Conservation (phyloP, 2,888 invertebrate genomes). For the Argyresthia albistria region DNA sequence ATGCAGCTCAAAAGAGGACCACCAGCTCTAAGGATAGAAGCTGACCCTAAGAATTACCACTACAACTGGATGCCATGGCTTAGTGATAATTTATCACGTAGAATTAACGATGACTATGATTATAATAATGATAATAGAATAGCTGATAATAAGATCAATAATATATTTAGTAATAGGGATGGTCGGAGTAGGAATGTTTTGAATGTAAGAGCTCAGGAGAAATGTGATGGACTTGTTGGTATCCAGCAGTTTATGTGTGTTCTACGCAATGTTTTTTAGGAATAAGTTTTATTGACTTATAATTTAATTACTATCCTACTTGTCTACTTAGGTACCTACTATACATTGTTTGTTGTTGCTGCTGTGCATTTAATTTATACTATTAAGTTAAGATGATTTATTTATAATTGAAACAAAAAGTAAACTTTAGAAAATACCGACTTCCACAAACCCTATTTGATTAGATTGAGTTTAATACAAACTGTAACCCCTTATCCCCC, state of each 20-base stretch:
- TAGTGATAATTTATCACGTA: slow-evolving; percentile 7
- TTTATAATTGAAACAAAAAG: too few species aligned
- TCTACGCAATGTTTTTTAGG: slow-evolving; percentile 41
- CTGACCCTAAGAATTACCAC: slow-evolving; percentile 80
- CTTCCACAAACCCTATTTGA: too few species aligned
- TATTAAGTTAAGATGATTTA: too few species aligned
- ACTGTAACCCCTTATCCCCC: too few species aligned
- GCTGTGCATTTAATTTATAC: too few species aligned
- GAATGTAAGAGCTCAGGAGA: slow-evolving; percentile 21
- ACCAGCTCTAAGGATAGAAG: slow-evolving; percentile 59
- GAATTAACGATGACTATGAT: not conserved
- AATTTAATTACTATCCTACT: too few species aligned
- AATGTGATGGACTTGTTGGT: slow-evolving; percentile 38
- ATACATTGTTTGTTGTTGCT: too few species aligned
- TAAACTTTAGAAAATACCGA: too few species aligned
- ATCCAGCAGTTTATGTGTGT: slow-evolving; percentile 54
- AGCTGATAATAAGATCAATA: not conserved
- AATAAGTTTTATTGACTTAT: too few species aligned
- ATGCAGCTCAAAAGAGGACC: slow-evolving; percentile 62
- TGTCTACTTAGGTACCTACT: too few species aligned
- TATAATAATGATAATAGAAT: not conserved
- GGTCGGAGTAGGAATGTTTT: not conserved
- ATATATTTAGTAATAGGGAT: not conserved
- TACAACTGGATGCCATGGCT: slow-evolving; percentile 82
- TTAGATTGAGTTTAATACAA: too few species aligned